These are phyloP conservation scores for Himalopsyche japonica DNA, from an alignment of 2,888 invertebrate genomes.

Conservation along the genomic window DNA sequence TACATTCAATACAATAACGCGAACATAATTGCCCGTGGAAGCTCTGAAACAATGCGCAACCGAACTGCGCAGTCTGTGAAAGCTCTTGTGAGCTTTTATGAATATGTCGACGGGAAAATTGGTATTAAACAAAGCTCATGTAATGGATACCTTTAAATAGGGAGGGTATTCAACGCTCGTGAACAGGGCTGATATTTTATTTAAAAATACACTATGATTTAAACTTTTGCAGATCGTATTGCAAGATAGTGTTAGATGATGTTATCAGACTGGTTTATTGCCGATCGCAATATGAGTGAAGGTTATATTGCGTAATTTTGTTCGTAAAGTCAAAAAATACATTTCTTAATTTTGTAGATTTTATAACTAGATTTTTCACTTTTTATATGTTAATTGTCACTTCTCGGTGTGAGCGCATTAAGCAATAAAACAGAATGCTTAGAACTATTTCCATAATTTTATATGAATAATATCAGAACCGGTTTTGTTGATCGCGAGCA, in stretches of 20 bases:
- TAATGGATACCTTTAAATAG: background rate
- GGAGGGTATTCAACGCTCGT: background rate
- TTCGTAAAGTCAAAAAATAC: too few relatives aligned
- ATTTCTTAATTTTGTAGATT: too few relatives aligned
- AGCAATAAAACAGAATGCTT: too few relatives aligned
- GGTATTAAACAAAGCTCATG: background rate
- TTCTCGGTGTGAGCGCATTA: too few relatives aligned
- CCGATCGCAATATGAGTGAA: too few relatives aligned
- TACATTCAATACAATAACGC: background rate
- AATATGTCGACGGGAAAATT: background rate
- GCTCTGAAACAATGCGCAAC: background rate
- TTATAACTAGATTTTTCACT: too few relatives aligned
- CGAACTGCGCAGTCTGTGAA: background rate
- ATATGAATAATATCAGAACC: too few relatives aligned
- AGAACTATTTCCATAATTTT: too few relatives aligned
- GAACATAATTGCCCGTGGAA: background rate
- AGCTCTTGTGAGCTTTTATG: background rate
- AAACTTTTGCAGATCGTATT: background rate
- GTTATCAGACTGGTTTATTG: too few relatives aligned
- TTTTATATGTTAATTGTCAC: too few relatives aligned
- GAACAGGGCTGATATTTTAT: background rate
- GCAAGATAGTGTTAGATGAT: background rate
- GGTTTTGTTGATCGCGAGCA: too few relatives aligned
- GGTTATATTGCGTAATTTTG: too few relatives aligned
- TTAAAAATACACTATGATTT: background rate